These are phyloP conservation scores for Lochmaea capreae DNA, from an alignment of 2,888 invertebrate genomes.

Conservation along the genomic window DNA sequence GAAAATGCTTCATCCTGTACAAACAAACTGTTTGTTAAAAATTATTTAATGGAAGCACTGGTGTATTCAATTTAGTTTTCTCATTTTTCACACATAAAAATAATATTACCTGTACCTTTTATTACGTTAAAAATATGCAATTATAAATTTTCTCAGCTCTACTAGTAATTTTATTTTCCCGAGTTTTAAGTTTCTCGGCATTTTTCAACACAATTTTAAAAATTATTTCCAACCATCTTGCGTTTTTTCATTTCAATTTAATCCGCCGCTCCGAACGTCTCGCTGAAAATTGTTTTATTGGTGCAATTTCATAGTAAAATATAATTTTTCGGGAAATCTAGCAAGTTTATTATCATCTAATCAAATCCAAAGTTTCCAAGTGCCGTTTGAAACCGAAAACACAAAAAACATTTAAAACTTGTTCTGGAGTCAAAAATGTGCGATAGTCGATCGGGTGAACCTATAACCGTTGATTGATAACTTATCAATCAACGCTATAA, in stretches of 20 bases:
- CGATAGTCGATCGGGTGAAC: no score
- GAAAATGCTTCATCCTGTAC: no score
- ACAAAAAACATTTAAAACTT: neutral
- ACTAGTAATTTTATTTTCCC: constrained; percentile 3
- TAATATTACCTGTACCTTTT: neutral
- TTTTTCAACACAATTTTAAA: constrained; percentile 18
- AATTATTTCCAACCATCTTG: constrained; percentile 12
- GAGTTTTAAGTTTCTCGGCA: constrained; percentile 6
- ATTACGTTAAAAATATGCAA: neutral
- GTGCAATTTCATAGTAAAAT: constrained; percentile 21
- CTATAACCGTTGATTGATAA: no score
- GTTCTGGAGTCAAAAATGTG: no score
- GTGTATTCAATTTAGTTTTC: neutral
- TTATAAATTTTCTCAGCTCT: neutral
- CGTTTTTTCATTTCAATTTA: constrained; percentile 19
- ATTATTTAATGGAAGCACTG: no score
- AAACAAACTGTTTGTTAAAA: no score
- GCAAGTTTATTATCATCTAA: constrained; percentile 9
- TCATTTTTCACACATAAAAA: neutral
- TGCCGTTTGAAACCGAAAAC: neutral
- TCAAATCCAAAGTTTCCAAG: constrained; percentile 4
- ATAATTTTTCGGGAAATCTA: constrained; percentile 3
- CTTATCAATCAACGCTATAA: no score
- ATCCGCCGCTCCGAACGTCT: constrained; percentile 6
- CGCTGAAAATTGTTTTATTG: constrained; percentile 17